phyloP scores from a whole-genome alignment of 2,113 vertebrate species.

The Chaetodon auriga region DNA sequence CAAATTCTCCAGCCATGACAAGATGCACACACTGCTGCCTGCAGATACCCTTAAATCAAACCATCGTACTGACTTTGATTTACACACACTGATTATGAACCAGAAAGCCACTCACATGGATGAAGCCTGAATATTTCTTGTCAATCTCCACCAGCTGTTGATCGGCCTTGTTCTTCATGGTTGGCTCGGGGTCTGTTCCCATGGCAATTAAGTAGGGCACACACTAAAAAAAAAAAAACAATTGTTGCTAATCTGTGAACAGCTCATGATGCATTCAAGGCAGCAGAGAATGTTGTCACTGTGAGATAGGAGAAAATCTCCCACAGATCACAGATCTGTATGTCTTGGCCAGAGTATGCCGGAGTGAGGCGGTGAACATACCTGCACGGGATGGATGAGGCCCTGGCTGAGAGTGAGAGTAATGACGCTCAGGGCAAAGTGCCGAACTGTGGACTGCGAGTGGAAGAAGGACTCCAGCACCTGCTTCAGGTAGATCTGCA shows the following conservation, averaged over 20 bases:
- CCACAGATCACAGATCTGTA: neutral
- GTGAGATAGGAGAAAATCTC: neutral
- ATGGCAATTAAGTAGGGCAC: conserved; percentile 98
- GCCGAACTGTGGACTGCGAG: conserved; percentile 93
- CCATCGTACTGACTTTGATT: neutral
- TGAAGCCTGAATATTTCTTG: conserved; percentile 98
- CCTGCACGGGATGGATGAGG: conserved; percentile 98
- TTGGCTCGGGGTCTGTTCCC: conserved; percentile 98
- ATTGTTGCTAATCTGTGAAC: neutral
- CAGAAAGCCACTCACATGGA: conserved; percentile 89
- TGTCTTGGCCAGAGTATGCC: neutral
- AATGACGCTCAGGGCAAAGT: conserved; percentile 97
- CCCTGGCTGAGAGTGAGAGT: conserved; percentile 96
- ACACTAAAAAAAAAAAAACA: conserved; percentile 88
- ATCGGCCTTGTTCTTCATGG: conserved; percentile 98
- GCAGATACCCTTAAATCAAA: neutral
- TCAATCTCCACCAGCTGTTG: conserved; percentile 98
- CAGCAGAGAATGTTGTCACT: neutral
- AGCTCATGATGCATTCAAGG: conserved; percentile 1
- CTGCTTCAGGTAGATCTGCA: conserved; percentile 99
- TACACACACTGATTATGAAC: neutral
- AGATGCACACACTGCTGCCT: neutral
- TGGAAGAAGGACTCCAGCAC: conserved; percentile 98
- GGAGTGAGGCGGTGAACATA: conserved; percentile 64
- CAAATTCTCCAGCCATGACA: neutral